Conservation (phyloP, 1,140 invertebrate genomes). For the Neodiprion lecontei region DNA sequence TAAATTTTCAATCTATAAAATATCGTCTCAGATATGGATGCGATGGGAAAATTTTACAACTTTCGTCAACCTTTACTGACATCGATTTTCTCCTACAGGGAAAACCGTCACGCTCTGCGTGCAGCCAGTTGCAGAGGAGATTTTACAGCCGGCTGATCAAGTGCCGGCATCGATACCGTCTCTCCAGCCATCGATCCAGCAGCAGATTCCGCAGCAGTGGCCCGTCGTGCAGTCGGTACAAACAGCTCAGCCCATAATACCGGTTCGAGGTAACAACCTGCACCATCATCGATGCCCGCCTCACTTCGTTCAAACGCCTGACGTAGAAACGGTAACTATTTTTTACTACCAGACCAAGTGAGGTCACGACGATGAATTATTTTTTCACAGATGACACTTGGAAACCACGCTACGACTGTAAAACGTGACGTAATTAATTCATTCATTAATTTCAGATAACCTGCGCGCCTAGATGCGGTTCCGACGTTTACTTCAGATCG, state of each 20-base stretch:
- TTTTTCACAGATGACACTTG: too few relatives aligned
- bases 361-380: constrained; percentile 38
- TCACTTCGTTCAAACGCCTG: constrained; percentile 59
- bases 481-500: constrained; percentile 77
- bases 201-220: constrained; percentile 55
- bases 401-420: too few relatives aligned
- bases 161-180: constrained; percentile 36
- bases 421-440: too few relatives aligned
- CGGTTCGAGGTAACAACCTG: constrained; percentile 33
- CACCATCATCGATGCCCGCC: constrained; percentile 57
- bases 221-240: constrained; percentile 38
- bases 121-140: constrained; percentile 51
- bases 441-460: constrained; percentile 41
- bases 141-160: constrained; percentile 52
- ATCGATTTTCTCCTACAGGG: neutral
- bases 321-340: constrained; percentile 48
- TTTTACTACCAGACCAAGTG: constrained; percentile 31
- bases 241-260: constrained; percentile 34
- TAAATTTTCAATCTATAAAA: too few relatives aligned
- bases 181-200: constrained; percentile 21
- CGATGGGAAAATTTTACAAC: neutral
- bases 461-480: constrained; percentile 84
- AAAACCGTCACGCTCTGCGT: constrained; percentile 45
- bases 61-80: neutral
- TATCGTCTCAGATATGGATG: neutral